Evolutionary conservation across 2,888 invertebrate species (phyloP), one percentile per base, ranked within the genome.

Genomic region (Eupithecia subfuscata): DNA sequence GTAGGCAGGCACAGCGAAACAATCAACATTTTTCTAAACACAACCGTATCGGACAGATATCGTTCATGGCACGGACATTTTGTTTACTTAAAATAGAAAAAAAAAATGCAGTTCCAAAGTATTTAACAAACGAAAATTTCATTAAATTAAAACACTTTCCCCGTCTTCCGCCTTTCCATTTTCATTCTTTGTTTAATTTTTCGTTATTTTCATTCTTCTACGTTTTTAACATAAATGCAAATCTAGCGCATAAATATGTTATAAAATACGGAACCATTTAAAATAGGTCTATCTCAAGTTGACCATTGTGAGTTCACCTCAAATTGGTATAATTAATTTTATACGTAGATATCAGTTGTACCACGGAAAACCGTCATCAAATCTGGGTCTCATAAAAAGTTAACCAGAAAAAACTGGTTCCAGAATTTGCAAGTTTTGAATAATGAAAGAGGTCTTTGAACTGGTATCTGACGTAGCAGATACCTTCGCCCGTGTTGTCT

Each of bases 381-480:
- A 37, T 71, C 34, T 45, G 43, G 14, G 60, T 63, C 16, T 65
- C n/a, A 65, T 11, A 65, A 34, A 25, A 63, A 30, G 16, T 18
- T 6, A 64, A 65, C 65, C 18, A 37, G n/a, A 65, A n/a, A 65
- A n/a, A 65, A 37, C 65, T 18, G 18, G 34, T 67, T n/a, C 65
- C 22, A 22, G 9, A 45, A 71, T 75, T 71, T 37, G 71, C 68
- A 48, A 69, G 30, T 64, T 56, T 69, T 71, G 12, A 72, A 75
- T 70, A 65, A 56, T 34, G 43, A 64, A 65, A 25, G 9, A 56
- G 72, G 70, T 25, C 72, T 56, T 70, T 70, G 75, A 75, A 70
- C 75, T 72, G 65, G 45, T 45, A 64, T 45, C 52, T 52, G 18
- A 71, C 43, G 69, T 65, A 43, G 52, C 69, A 43, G 65, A 70